Base-by-base conservation (phyloP, 2,888 invertebrate species). In the Malachius bipustulatus region DNA sequence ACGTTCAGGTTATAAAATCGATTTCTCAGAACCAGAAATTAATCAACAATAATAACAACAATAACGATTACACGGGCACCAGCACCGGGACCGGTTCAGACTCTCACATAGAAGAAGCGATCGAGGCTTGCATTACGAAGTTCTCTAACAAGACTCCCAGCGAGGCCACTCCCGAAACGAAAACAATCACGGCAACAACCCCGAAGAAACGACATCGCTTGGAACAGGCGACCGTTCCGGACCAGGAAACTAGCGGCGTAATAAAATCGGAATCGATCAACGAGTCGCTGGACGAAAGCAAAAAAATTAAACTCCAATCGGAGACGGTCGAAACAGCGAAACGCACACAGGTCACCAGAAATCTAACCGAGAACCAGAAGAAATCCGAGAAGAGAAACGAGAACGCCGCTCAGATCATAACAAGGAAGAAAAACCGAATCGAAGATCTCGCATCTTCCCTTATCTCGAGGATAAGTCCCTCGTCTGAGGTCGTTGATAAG, bases 201-300 rank as follows among this genome's bases (percentile, higher is more conserved):
- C 81, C 82, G 1, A 82, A 82, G 50, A 82, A 82, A 51, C 66
- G 81, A 1, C 81, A 81, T 51, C 63, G 81, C 42, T 51, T 77
- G 33, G 81, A 81, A 60, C 66, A 71, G 14, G 71, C 73, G 26
- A 66, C 65, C 47, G 54, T 63, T 27, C 54, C 60, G 32, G 33
- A 35, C 8, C 39, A 39, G 27, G 35, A 35, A 13, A 35, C 28
- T 32, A 19, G 26, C 2, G 26, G 33, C 13, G 30, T 37, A 48
- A 66, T 67, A 14, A 40, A 27, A n/a, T 31, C 32, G 15, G 38
- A 41, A 29, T 61, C 34, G 26, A 28, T 35, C 4, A 27, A 36
- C 14, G 36, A 44, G 9, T 10, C 8, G 6, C 12, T 9, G 14
- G 49, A 51, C 11, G 44, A 47, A 24, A 47, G 50, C 39, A 41